Conservation (phyloP, 2,113 vertebrate genomes). For the Pavo muticus region DNA sequence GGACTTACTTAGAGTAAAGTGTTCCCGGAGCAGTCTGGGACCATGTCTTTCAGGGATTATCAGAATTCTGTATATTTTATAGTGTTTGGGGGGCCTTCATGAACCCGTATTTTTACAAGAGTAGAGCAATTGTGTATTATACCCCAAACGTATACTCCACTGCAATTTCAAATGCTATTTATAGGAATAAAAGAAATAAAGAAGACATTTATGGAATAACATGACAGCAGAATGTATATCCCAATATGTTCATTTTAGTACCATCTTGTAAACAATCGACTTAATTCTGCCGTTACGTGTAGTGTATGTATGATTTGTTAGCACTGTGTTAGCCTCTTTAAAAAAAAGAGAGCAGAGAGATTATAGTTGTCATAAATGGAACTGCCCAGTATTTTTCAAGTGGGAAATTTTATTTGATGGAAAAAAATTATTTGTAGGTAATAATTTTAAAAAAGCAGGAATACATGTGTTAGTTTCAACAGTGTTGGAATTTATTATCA, state of each 20-base stretch:
- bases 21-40: neutral
- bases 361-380: neutral
- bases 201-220: neutral
- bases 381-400: neutral
- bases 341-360: neutral
- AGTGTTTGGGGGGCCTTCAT: neutral
- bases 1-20: constrained; percentile 6
- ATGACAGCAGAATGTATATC: neutral
- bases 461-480: neutral
- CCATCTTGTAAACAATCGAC: neutral
- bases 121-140: neutral
- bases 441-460: neutral
- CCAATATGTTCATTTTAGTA: neutral
- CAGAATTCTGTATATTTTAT: neutral
- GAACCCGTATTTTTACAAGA: neutral
- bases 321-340: neutral
- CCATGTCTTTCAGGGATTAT: neutral
- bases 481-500: neutral
- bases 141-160: neutral
- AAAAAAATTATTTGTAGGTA: neutral
- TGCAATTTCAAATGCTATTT: neutral
- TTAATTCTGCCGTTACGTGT: neutral
- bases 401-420: neutral
- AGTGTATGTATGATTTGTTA: neutral
- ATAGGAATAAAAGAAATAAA: neutral